Conservation (phyloP, 1,140 invertebrate genomes). For the Aphis craccivora region DNA sequence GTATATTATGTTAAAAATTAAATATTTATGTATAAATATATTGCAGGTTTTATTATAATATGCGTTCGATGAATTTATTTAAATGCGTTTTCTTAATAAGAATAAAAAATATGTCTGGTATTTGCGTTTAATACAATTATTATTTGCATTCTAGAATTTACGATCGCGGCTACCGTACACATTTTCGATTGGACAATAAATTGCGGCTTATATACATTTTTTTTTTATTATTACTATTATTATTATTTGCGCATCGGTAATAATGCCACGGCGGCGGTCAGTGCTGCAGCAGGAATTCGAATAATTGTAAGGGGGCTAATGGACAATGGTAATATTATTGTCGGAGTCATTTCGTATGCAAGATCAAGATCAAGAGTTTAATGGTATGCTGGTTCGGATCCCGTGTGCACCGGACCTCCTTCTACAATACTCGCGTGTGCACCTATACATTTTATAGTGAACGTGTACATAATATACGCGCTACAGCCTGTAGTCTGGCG, state of each 20-base stretch:
- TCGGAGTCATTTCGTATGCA: slow-evolving; percentile 55
- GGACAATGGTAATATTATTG: slow-evolving; percentile 57
- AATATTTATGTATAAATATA: not conserved
- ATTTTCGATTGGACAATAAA: slow-evolving; percentile 46
- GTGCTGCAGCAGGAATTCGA: slow-evolving; percentile 11
- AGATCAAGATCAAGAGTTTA: slow-evolving; percentile 57
- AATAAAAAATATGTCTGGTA: not conserved
- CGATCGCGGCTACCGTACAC: slow-evolving; percentile 30
- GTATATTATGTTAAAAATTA: not conserved
- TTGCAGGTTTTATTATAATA: not conserved
- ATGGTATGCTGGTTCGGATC: slow-evolving; percentile 45
- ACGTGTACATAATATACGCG: not conserved
- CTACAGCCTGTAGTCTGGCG: not conserved
- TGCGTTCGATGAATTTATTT: not conserved
- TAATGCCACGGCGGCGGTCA: slow-evolving; percentile 27
- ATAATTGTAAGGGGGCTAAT: slow-evolving; percentile 50
- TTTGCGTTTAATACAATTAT: slow-evolving; percentile 40
- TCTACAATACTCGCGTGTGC: not conserved
- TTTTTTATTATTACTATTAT: not conserved
- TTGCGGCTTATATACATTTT: slow-evolving; percentile 7
- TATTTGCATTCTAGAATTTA: slow-evolving; percentile 36
- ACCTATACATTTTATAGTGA: not conserved
- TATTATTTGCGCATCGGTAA: slow-evolving; percentile 32
- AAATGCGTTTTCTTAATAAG: not conserved
- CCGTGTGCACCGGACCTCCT: not conserved